A percentile compares a stretch with the other conserved stretches of the same genome.
phyloP scores from a whole-genome alignment of 2,113 vertebrate genomes.

The Epinephelus fuscoguttatus region DNA sequence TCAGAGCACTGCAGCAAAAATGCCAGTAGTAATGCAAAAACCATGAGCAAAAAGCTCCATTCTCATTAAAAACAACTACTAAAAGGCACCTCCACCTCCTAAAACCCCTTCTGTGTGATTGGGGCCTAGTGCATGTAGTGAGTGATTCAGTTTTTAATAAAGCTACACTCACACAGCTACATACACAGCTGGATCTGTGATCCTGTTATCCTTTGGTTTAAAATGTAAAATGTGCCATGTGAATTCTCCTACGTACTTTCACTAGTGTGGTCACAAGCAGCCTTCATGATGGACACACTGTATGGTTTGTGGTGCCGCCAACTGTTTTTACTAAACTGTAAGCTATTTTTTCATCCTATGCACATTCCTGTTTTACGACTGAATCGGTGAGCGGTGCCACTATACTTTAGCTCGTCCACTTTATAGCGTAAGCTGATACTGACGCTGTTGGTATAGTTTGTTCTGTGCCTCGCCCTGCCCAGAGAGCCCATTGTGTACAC shows the following conservation, averaged over 20 bases:
- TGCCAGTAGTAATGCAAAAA: too few relatives aligned
- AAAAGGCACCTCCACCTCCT: too few relatives aligned
- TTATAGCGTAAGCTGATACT: conserved; percentile 55
- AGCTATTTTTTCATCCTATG: conserved; percentile 16
- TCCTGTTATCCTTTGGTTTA: conserved; percentile 30
- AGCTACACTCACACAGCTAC: not conserved
- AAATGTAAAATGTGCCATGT: conserved; percentile 14
- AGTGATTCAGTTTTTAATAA: not conserved
- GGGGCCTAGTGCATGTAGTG: not conserved
- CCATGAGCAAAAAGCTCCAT: too few relatives aligned
- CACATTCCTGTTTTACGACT: conserved; percentile 47
- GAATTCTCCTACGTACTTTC: not conserved
- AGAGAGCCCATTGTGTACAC: conserved; percentile 70
- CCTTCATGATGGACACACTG: conserved; percentile 27
- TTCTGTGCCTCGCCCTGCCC: conserved; percentile 63
- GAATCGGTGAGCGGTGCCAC: conserved; percentile 25
- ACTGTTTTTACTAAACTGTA: conserved; percentile 48
- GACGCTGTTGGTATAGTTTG: conserved; percentile 61
- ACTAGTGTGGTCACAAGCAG: conserved; percentile 21
- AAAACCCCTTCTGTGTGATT: too few relatives aligned
- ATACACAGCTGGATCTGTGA: not conserved
- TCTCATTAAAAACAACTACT: too few relatives aligned
- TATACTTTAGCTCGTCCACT: conserved; percentile 36
- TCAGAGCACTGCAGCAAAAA: too few relatives aligned
- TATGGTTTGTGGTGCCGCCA: conserved; percentile 46